Evolutionary conservation across 2,888 invertebrate species (phyloP).

Genomic region (Capitulum mitella): DNA sequence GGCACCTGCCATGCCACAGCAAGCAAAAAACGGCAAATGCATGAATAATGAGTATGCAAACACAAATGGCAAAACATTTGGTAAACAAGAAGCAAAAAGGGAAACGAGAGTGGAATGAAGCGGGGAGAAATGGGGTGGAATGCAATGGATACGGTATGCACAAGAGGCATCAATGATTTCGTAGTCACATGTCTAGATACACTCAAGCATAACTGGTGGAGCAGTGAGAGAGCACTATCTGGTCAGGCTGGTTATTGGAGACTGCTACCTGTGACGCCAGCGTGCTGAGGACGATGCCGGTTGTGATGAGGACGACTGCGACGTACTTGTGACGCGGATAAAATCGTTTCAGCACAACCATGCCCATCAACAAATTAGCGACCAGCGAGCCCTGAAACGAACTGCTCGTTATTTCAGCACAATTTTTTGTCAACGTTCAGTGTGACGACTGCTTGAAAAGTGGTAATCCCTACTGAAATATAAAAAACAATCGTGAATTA

Average conservation of each 20-base stretch:
- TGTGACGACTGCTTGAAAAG: no score
- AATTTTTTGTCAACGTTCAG: no score
- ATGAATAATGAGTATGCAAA: not conserved
- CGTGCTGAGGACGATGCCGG: slow-evolving; percentile 73
- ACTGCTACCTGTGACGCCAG: not conserved
- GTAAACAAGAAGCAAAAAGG: not conserved
- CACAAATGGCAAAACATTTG: not conserved
- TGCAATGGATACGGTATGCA: not conserved
- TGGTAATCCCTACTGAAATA: no score
- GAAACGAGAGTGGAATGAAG: not conserved
- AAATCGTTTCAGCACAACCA: slow-evolving; percentile 72
- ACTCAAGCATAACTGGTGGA: not conserved
- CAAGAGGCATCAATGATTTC: not conserved
- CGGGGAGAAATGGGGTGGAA: not conserved
- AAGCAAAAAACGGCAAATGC: no score
- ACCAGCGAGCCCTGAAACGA: slow-evolving; percentile 76
- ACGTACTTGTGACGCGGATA: slow-evolving; percentile 78
- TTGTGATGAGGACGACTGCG: slow-evolving; percentile 84
- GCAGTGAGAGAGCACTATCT: no score
- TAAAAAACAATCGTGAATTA: no score
- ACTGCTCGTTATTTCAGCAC: not conserved
- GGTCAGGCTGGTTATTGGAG: not conserved
- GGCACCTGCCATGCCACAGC: not conserved
- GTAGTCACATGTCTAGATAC: not conserved
- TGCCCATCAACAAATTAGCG: slow-evolving; percentile 93